A percentile compares a stretch with the other conserved stretches of the same genome.
Evolutionary conservation across 2,888 invertebrate genomes (phyloP).

Genomic region (Diarsia dahlii): DNA sequence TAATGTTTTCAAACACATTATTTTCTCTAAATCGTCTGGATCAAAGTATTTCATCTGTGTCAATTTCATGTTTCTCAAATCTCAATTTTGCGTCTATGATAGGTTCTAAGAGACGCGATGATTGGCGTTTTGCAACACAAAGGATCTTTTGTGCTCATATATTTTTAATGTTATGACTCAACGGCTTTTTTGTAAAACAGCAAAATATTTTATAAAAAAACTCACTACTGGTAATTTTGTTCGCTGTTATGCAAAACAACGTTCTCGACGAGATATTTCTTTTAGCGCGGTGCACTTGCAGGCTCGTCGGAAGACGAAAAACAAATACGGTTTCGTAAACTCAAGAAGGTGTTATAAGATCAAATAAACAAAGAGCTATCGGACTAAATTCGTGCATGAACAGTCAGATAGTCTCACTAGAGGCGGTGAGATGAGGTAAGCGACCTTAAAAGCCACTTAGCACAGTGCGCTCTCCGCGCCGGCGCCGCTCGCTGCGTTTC

Average conservation of each 20-base stretch:
- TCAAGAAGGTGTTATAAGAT: slow-evolving; percentile 65
- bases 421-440: slow-evolving; percentile 86
- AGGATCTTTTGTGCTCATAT: slow-evolving; percentile 74
- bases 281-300: slow-evolving; percentile 33
- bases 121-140: slow-evolving; percentile 79
- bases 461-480: slow-evolving; percentile 80
- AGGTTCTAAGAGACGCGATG: slow-evolving; percentile 71
- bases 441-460: slow-evolving; percentile 90
- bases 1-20: neutral
- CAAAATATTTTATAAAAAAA: slow-evolving; percentile 52
- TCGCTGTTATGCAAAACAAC: slow-evolving; percentile 38
- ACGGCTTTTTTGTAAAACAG: slow-evolving; percentile 66
- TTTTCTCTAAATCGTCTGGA: slow-evolving; percentile 22
- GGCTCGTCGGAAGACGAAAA: slow-evolving; percentile 28
- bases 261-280: slow-evolving; percentile 28
- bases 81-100: slow-evolving; percentile 66
- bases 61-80: slow-evolving; percentile 63
- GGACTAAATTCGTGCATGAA: slow-evolving; percentile 81
- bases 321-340: slow-evolving; percentile 46
- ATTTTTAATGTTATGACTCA: slow-evolving; percentile 76
- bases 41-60: slow-evolving; percentile 27
- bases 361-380: slow-evolving; percentile 78
- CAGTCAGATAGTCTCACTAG: slow-evolving; percentile 77
- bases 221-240: slow-evolving; percentile 49
- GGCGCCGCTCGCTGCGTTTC: slow-evolving; percentile 81